These are phyloP conservation scores for Rhadina sibilatrix DNA, from an alignment of 2,113 vertebrate species.

Conservation along the genomic window DNA sequence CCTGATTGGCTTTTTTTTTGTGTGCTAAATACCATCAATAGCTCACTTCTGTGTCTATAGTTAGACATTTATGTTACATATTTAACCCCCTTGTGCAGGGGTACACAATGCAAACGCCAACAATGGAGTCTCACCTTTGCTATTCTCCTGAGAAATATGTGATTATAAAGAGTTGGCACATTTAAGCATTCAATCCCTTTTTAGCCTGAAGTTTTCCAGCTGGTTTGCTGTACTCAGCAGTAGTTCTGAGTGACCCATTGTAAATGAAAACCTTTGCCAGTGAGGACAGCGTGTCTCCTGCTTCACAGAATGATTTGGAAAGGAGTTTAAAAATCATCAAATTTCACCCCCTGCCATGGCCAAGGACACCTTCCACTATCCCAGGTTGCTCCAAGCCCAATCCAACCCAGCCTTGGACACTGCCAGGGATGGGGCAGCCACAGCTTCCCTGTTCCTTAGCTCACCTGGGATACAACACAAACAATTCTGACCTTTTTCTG, in stretches of 20 bases:
- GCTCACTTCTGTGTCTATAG: background rate
- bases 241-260: background rate
- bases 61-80: background rate
- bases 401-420: background rate
- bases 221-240: background rate
- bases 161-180: background rate
- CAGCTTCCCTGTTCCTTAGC: background rate
- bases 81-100: background rate
- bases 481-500: background rate
- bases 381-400: background rate
- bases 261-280: background rate
- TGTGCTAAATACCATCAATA: background rate
- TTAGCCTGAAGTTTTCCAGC: background rate
- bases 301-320: background rate
- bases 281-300: fast-evolving
- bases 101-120: too few species aligned
- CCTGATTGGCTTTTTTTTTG: background rate
- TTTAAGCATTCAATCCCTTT: background rate
- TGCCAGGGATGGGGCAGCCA: background rate
- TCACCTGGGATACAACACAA: background rate
- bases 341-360: background rate
- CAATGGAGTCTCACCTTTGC: background rate
- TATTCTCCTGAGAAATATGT: background rate
- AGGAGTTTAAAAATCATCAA: background rate
- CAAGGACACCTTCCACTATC: background rate